Conservation (phyloP, 2,113 vertebrate genomes). For the Scatophagus argus region DNA sequence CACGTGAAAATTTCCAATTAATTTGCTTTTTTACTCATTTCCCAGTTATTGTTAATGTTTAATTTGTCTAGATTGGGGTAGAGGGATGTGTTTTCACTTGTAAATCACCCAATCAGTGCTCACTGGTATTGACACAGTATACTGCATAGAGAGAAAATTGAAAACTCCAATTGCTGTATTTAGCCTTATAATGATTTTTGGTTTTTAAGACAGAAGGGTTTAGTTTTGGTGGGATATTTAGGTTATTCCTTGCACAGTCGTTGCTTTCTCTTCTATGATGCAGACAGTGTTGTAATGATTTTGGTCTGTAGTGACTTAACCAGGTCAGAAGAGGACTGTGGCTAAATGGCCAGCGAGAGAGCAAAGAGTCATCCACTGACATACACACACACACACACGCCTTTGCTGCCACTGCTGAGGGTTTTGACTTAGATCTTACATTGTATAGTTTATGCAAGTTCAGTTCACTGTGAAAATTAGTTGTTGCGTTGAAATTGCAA, state of each 20-base stretch:
- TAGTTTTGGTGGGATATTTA: background rate
- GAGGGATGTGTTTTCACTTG: background rate
- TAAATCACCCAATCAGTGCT: background rate
- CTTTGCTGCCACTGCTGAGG: background rate
- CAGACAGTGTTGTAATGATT: background rate
- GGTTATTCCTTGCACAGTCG: background rate
- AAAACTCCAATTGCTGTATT: background rate
- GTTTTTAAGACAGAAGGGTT: background rate
- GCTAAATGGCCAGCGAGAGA: background rate
- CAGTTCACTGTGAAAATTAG: too few species aligned
- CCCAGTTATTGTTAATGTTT: background rate
- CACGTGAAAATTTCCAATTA: too few species aligned
- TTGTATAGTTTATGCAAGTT: background rate
- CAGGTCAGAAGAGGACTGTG: constrained; percentile 38
- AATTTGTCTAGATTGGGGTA: background rate
- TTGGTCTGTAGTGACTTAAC: constrained; percentile 40
- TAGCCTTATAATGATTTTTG: background rate
- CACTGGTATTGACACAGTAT: background rate
- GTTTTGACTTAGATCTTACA: background rate
- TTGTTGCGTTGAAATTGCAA: too few species aligned
- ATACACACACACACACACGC: background rate
- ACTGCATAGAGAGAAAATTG: background rate
- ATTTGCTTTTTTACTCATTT: background rate
- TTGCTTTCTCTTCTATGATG: background rate
- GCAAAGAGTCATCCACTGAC: constrained; percentile 14